Evolutionary conservation across 2,113 vertebrate genomes (phyloP), one percentile per base, ranked within the genome.

Genomic region (Typhlomys cinereus): DNA sequence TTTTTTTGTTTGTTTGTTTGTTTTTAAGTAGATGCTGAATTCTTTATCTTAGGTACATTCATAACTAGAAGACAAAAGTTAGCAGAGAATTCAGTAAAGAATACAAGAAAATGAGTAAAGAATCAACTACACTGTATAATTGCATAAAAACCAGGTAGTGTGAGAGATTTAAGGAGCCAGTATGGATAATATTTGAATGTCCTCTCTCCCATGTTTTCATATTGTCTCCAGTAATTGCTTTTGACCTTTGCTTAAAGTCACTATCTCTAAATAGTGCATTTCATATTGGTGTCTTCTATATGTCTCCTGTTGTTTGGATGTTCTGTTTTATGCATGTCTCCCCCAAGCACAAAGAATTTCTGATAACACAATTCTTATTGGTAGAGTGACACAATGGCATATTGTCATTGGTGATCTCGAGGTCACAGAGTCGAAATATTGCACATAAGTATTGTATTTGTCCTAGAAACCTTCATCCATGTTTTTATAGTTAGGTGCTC

Each of bases 211-310:
- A 41, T 7, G 34, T 48, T 46, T 70, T 78, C 44, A 71, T 81
- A 89, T 74, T 90, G 52, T 80, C 39, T 52, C 75, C 21, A 59
- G 27, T 82, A 54, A 41, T 82, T 48, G 57, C 29, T 64, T 88
- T 92, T 41, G 86, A 36, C 5, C 34, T 91, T 81, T 84, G 31
- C 69, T 39, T 4, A 67, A 29, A 67, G 44, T 69, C 41, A 0
- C 93, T 73, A 39, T 69, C 90, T 87, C 29, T 88, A 29, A 85
- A 78, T 31, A 52, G 21, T 92, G 52, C 14, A 9, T 90, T 62
- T 80, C 57, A 4, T 59, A 20, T 11, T 82, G 29, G 10, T 61
- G 34, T 70, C 69, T 85, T 82, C 54, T 89, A 17, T 5, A 81
- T 50, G 0, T 82, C n/a, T 93, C 50, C 44, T 82, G 76, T 89